Evolutionary conservation across 2,113 vertebrate genomes (phyloP).

Genomic region (Xiphophorus hellerii): DNA sequence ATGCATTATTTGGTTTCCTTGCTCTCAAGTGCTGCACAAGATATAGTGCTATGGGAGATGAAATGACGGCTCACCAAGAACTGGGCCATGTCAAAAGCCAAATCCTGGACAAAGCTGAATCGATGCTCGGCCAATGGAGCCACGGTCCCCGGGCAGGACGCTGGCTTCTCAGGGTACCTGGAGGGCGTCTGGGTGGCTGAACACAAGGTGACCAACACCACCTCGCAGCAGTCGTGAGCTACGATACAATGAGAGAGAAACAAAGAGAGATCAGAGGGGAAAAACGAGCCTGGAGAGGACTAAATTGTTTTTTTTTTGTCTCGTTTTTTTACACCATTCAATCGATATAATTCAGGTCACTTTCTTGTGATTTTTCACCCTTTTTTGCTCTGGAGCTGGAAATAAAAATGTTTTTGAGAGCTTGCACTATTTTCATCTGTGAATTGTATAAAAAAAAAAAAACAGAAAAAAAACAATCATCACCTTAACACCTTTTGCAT

Average conservation of each 20-base stretch:
- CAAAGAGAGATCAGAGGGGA: not conserved
- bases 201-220: constrained; percentile 89
- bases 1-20: constrained; percentile 19
- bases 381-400: too few species aligned
- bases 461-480: not conserved
- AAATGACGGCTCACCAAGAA: constrained; percentile 83
- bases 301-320: not conserved
- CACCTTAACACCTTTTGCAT: not conserved
- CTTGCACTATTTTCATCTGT: not conserved
- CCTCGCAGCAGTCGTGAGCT: constrained; percentile 96
- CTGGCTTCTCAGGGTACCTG: constrained; percentile 69
- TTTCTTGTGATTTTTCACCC: too few species aligned
- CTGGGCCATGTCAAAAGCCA: constrained; percentile 92
- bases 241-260: constrained; percentile 10
- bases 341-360: not conserved
- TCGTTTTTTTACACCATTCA: not conserved
- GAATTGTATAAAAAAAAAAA: not conserved
- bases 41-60: not conserved
- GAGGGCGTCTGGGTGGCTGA: constrained; percentile 78
- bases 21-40: not conserved
- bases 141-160: constrained; percentile 34
- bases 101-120: constrained; percentile 91
- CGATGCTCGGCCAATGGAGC: constrained; percentile 83
- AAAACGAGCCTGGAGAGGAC: not conserved
- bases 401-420: not conserved